Conservation (phyloP, 1,140 invertebrate species). For the Nixonia krombeini region DNA sequence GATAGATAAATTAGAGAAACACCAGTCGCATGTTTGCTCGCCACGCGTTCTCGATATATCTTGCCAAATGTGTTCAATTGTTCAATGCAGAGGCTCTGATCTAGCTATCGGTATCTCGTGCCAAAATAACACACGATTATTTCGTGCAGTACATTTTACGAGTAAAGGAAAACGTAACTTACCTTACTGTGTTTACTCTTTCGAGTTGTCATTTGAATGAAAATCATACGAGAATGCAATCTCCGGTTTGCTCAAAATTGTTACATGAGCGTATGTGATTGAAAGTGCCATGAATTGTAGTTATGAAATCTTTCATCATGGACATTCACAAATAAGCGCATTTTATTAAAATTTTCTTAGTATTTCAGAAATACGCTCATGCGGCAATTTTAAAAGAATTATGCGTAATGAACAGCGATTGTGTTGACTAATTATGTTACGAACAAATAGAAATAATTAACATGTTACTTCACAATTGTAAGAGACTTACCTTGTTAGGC, state of each 20-base stretch:
- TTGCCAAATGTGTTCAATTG: constrained; percentile 15
- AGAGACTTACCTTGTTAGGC: constrained; percentile 85
- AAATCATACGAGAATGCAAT: neutral
- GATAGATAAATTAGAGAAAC: neutral
- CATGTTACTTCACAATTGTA: neutral
- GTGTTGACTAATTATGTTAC: too few species aligned
- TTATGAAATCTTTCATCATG: too few species aligned
- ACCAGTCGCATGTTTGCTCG: constrained; percentile 12
- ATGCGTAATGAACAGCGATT: too few species aligned
- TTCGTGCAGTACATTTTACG: constrained; percentile 12
- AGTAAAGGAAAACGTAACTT: constrained; percentile 14
- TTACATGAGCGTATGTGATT: too few species aligned
- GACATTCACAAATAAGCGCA: too few species aligned
- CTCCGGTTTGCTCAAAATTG: too few species aligned
- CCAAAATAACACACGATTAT: constrained; percentile 21
- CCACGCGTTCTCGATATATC: constrained; percentile 16
- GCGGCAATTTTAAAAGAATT: too few species aligned
- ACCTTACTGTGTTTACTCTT: constrained; percentile 16
- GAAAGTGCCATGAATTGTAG: too few species aligned
- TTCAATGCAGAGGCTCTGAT: constrained; percentile 14
- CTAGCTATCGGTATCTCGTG: constrained; percentile 26
- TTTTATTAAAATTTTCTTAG: too few species aligned
- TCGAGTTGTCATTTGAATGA: neutral
- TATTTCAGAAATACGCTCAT: too few species aligned
- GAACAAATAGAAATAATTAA: too few species aligned